These are phyloP conservation scores for Agonopterix arenella DNA, from an alignment of 2,888 invertebrate species.

Conservation along the genomic window DNA sequence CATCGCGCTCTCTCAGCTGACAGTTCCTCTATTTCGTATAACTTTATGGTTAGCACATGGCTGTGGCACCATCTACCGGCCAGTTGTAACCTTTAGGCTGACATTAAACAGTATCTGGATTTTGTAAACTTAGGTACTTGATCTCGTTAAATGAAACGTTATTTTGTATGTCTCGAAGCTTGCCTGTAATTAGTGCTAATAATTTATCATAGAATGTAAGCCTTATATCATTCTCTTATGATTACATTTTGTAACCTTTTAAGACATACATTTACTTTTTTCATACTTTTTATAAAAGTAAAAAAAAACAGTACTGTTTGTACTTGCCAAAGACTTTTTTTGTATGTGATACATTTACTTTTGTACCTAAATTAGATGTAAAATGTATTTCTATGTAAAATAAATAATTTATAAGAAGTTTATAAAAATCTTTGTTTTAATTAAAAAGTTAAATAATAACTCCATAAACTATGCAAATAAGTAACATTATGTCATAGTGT, in stretches of 20 bases:
- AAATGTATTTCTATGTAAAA: constrained; percentile 41
- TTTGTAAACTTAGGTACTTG: too few species aligned
- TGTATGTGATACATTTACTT: constrained; percentile 70
- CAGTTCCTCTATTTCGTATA: too few species aligned
- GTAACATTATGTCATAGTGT: too few species aligned
- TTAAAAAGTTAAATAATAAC: neutral
- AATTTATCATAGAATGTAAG: constrained; percentile 17
- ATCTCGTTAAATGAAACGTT: too few species aligned
- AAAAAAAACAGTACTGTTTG: constrained; percentile 40
- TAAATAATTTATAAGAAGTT: constrained; percentile 27
- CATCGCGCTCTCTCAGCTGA: too few species aligned
- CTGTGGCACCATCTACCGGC: too few species aligned
- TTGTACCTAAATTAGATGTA: constrained; percentile 51
- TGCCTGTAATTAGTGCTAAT: constrained; percentile 27
- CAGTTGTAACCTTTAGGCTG: too few species aligned
- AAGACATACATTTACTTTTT: constrained; percentile 18
- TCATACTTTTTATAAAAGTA: constrained; percentile 33
- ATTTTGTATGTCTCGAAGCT: constrained; percentile 4
- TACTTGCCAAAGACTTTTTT: constrained; percentile 74
- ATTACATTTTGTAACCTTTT: constrained; percentile 15
- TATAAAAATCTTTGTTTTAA: constrained; percentile 12
- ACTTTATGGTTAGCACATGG: too few species aligned
- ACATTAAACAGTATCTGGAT: too few species aligned
- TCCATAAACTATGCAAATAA: too few species aligned
- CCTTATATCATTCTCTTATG: neutral